phyloP scores from a whole-genome alignment of 2,888 invertebrate genomes.

The Galerucella nymphaeae region DNA sequence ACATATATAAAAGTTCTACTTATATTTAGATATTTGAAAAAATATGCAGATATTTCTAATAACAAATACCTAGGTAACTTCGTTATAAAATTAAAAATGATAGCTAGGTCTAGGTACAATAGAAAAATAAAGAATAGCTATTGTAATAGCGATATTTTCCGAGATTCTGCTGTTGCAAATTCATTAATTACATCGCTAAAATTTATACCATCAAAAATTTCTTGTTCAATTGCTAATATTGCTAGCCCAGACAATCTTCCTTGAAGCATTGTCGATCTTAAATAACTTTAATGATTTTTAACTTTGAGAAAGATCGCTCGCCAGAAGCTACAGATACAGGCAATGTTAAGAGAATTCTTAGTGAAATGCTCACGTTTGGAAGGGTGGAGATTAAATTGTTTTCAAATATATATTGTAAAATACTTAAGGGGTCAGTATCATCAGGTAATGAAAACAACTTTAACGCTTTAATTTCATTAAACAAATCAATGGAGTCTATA shows the following conservation, averaged over 20 bases:
- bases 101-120: neutral
- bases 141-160: neutral
- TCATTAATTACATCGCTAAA: too few species aligned
- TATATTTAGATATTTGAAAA: too few species aligned
- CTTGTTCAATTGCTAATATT: neutral
- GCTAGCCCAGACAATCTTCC: neutral
- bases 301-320: conserved; percentile 42
- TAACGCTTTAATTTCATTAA: conserved; percentile 18
- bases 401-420: conserved; percentile 4
- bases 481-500: conserved; percentile 24
- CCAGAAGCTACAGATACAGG: conserved; percentile 18
- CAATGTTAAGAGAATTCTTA: conserved; percentile 20
- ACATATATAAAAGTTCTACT: too few species aligned
- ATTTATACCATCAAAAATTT: too few species aligned
- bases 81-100: neutral
- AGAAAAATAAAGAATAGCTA: conserved; percentile 5
- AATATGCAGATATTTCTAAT: too few species aligned
- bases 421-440: conserved; percentile 16
- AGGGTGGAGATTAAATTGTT: conserved; percentile 2
- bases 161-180: too few species aligned
- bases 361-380: conserved; percentile 15
- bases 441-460: neutral
- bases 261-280: neutral
- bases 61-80: too few species aligned
- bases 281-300: conserved; percentile 1